phyloP scores from a whole-genome alignment of 2,113 vertebrate species.

The Cochlearius cochlearius region DNA sequence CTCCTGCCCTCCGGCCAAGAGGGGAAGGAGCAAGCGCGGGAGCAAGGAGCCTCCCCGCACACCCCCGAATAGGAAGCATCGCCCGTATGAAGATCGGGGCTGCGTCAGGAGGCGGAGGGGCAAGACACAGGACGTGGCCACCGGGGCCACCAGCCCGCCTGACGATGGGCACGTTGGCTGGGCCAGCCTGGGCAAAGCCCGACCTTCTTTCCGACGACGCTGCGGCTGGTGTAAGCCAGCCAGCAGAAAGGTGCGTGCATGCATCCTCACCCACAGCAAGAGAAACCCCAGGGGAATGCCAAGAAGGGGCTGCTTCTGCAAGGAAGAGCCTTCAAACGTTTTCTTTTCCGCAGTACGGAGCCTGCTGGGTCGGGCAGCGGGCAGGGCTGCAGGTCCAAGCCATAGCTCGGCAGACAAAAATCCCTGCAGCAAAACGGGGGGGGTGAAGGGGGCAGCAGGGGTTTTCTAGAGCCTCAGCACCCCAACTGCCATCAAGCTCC shows the following conservation, averaged over 20 bases:
- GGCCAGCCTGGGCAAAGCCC: not conserved
- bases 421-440: not conserved
- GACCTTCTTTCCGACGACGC: rapidly evolving
- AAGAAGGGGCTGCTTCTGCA: not conserved
- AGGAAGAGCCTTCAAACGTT: not conserved
- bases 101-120: not conserved
- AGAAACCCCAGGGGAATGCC: no score
- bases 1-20: constrained; percentile 4
- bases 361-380: rapidly evolving
- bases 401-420: not conserved
- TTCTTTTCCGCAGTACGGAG: not conserved
- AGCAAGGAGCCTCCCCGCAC: not conserved
- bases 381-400: not conserved
- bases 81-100: not conserved
- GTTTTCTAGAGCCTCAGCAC: not conserved
- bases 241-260: not conserved
- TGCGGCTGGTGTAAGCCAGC: not conserved
- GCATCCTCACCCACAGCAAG: not conserved
- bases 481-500: not conserved
- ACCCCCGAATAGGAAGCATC: not conserved
- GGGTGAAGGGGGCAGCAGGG: rapidly evolving
- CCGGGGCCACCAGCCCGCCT: not conserved
- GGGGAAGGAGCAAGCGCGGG: not conserved
- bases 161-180: not conserved
- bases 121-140: not conserved